A percentile compares a stretch with the other conserved stretches of the same genome.
These are phyloP conservation scores for Centropyge bicolor DNA, from an alignment of 2,797 vertebrate species.

Conservation along the genomic window DNA sequence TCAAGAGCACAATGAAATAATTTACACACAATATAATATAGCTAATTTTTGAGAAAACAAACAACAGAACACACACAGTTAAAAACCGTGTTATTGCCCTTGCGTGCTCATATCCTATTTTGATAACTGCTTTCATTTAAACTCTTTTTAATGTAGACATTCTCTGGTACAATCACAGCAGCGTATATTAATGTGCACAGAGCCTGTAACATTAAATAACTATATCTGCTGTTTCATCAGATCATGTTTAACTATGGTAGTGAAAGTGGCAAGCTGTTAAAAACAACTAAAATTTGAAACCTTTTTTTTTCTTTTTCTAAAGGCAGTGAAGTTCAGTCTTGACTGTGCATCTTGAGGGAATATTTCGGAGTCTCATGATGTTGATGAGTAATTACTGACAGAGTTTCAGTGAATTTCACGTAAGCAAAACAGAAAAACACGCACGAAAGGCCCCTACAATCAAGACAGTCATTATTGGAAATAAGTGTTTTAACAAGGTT, in stretches of 20 bases:
- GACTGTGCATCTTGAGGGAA: conserved; percentile 52
- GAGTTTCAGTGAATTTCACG: conserved; percentile 37
- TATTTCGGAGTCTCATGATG: conserved; percentile 62
- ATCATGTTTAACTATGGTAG: neutral
- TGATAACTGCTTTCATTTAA: neutral
- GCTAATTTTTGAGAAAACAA: too few species aligned
- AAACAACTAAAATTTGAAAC: conserved; percentile 17
- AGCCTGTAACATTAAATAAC: neutral
- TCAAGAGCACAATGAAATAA: too few species aligned
- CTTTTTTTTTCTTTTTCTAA: neutral
- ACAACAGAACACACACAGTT: too few species aligned
- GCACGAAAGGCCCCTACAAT: neutral
- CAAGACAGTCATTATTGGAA: neutral
- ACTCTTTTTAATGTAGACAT: neutral
- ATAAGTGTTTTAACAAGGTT: neutral
- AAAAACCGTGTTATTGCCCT: conserved; percentile 3
- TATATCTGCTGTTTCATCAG: neutral
- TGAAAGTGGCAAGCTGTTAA: conserved; percentile 7
- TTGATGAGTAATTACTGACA: conserved; percentile 34
- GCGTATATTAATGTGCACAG: too few species aligned
- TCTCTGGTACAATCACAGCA: neutral
- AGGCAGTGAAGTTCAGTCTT: conserved; percentile 9
- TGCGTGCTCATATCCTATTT: neutral
- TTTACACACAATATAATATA: too few species aligned
- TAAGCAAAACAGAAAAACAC: neutral